Base-by-base conservation (phyloP, 2,113 vertebrate genomes). In the Himantopus leucocephalus region DNA sequence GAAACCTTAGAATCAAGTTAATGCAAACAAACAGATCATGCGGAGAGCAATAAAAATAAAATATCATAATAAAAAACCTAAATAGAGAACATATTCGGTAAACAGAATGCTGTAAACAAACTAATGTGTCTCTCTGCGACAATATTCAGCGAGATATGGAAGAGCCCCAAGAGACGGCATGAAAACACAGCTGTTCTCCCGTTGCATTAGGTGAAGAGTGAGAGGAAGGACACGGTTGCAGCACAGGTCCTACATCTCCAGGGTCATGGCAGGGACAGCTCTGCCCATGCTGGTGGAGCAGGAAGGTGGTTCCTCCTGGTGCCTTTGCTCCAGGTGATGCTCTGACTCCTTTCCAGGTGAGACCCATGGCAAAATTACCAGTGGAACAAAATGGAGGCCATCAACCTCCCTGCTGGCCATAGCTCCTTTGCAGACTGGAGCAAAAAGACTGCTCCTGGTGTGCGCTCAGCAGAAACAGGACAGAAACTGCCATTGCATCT, bases 11-110 rank as follows among this genome's bases (percentile, higher is more conserved):
- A 71, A 93, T 81, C 43, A 55, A 91, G 68, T 82, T 95, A 97
- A 97, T 96, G 89, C 93, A 97, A 96, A 94, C 94, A 97, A 97
- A 96, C 96, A 73, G 78, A 96, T 97, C 96, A 92, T 32, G 88
- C 8, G 0, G 93, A 94, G 94, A 85, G 96, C 64, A 74, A 95
- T 96, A 96, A 96, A 97, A 95, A 96, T 96, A 96, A 97, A 97
- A 97, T 96, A 96, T 96, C 92, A 88, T 92, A 59, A 94, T 96
- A 96, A 96, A 96, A 94, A 10, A 18, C 7, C 78, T 92, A 96
- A 94, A 96, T 86, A 34, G 96, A 90, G 88, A 91, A 74, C 85
- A 80, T 90, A 92, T 87, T 91, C 59, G 0, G 85, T 74, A 96
- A 97, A 94, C 95, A 96, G 92, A 95, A 80, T 6, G 68, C 92